phyloP scores from a whole-genome alignment of 2,888 invertebrate species.

The Patella ulyssiponensis region DNA sequence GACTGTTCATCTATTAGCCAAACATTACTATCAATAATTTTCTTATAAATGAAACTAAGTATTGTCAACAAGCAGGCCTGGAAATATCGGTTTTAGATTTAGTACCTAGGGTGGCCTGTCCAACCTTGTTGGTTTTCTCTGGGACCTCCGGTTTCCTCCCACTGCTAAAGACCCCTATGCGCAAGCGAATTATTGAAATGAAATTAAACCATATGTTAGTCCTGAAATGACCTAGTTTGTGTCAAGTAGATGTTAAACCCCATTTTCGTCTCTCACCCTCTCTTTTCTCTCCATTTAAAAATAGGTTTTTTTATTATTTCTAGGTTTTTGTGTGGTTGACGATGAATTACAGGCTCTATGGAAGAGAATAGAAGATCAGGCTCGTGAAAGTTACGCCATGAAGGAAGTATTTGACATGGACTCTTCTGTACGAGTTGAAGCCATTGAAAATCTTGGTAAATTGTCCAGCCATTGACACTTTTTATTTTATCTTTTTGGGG shows the following conservation, averaged over 20 bases:
- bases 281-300: background rate
- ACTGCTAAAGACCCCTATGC: too few species aligned
- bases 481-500: background rate
- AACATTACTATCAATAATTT: too few species aligned
- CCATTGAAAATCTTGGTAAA: constrained; percentile 63
- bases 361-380: constrained; percentile 54
- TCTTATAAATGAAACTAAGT: too few species aligned
- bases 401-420: constrained; percentile 65
- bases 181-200: background rate
- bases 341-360: constrained; percentile 49
- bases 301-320: constrained; percentile 40
- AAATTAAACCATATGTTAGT: background rate
- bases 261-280: background rate
- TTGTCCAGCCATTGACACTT: background rate
- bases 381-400: constrained; percentile 59
- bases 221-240: background rate
- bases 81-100: too few species aligned
- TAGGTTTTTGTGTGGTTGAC: constrained; percentile 57
- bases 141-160: too few species aligned
- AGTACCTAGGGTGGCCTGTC: too few species aligned
- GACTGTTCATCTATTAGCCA: too few species aligned
- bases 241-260: background rate
- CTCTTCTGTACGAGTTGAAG: constrained; percentile 61
- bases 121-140: too few species aligned
- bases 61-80: too few species aligned